Conservation (phyloP, 2,888 invertebrate species). For the Tipula lateralis region DNA sequence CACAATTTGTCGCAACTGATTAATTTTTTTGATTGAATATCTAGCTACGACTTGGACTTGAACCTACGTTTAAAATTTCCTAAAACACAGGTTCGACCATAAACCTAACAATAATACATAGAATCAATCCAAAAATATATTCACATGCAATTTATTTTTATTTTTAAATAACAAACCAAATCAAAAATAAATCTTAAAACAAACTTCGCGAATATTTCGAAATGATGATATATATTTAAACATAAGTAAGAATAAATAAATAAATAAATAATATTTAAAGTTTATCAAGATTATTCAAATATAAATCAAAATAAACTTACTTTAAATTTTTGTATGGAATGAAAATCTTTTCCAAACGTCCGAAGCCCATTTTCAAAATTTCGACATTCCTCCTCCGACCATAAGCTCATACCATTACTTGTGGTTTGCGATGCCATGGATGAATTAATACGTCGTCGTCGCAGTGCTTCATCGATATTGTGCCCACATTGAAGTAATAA, state of each 20-base stretch:
- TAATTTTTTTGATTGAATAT: too few relatives aligned
- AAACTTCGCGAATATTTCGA: background rate
- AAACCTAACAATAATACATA: background rate
- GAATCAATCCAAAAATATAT: background rate
- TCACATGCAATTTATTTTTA: background rate
- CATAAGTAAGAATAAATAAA: background rate
- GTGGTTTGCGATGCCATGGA: slow-evolving; percentile 56
- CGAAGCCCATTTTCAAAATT: slow-evolving; percentile 95
- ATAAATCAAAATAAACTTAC: slow-evolving; percentile 44
- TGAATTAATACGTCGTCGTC: slow-evolving; percentile 70
- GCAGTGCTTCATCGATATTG: slow-evolving; percentile 87
- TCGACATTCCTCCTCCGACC: slow-evolving; percentile 96
- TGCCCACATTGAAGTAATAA: slow-evolving; percentile 89
- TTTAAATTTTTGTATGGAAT: slow-evolving; percentile 87
- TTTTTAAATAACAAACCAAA: background rate
- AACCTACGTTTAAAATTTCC: background rate
- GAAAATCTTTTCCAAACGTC: slow-evolving; percentile 93
- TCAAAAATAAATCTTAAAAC: background rate
- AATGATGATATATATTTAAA: too few relatives aligned
- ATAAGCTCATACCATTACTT: slow-evolving; percentile 73
- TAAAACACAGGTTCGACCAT: background rate
- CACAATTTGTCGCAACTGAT: too few relatives aligned
- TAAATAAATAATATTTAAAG: background rate
- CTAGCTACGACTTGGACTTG: too few relatives aligned
- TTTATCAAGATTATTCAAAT: background rate